Base-by-base conservation (phyloP, 2,113 vertebrate genomes). In the Coreoperca whiteheadi region DNA sequence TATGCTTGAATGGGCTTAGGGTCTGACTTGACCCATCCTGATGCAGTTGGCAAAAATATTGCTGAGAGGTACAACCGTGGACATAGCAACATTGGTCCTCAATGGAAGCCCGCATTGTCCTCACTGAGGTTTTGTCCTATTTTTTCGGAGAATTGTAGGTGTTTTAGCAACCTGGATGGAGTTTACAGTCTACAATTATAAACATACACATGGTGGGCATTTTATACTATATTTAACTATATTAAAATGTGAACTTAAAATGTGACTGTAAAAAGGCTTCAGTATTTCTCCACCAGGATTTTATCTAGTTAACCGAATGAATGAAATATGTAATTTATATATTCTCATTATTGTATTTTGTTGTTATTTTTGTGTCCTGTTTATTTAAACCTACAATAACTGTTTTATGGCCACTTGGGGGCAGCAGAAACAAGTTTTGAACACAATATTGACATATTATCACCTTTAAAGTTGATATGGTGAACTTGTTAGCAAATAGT, bases 1-100 rank as follows among this genome's bases (percentile, higher is more conserved):
- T 90, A 57, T 74, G 74, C 78, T 71, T 86, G 81, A 88, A 81
- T 65, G 53, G 71, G 72, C 51, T 83, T 14, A 28, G 46, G 73
- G 74, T 69, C 66, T 46, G 56, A 85, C 84, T 78, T 37, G 61
- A 87, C 61, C 77, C 21, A 8, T 28, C 84, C 46, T 60, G 18
- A 71, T 73, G 51, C 74, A 65, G 72, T 46, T 48, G 59, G 56
- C 50, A 54, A 77, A 85, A 89, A 84, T 54, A 69, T 71, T 71
- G 50, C 60, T 66, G 37, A 72, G 25, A 80, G 83, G 71, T 51
- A 54, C 4, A 0, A 48, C 32, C 20, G 30, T 39, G 18, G 53
- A 6, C 25, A 1, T 7, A n/a, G 39, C 37, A 46, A 30, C 69
- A 11, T 30, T n/a, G 67, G 51, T 64, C 37, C 2, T 67, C 51